A percentile compares a stretch with the other conserved stretches of the same genome.
These are phyloP conservation scores for Danaus chrysippus DNA, from an alignment of 2,888 invertebrate species.

Conservation along the genomic window DNA sequence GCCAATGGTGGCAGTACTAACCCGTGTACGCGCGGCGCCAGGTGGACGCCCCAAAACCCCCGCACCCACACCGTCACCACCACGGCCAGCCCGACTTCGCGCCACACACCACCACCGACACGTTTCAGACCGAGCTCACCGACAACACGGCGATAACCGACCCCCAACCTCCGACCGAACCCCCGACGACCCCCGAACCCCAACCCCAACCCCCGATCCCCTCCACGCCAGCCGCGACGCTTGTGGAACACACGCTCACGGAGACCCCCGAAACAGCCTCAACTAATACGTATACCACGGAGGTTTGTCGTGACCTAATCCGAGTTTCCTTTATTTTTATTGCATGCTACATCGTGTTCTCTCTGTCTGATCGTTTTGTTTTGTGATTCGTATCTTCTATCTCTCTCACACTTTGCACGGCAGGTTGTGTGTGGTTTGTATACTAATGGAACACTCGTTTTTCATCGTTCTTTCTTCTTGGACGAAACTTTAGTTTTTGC, in stretches of 20 bases:
- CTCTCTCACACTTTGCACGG: conserved; percentile 20
- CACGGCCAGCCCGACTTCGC: conserved; percentile 58
- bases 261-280: conserved; percentile 59
- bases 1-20: conserved; percentile 64
- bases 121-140: conserved; percentile 68
- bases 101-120: conserved; percentile 69
- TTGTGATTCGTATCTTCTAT: conserved; percentile 22
- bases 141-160: conserved; percentile 45
- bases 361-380: conserved; percentile 26
- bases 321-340: conserved; percentile 28
- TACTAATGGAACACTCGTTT: background rate
- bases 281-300: conserved; percentile 69
- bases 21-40: conserved; percentile 67
- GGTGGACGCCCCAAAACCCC: conserved; percentile 46
- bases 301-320: conserved; percentile 74
- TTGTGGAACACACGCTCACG: conserved; percentile 50
- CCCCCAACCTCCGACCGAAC: conserved; percentile 31
- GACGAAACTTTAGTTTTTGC: background rate
- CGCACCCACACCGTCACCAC: conserved; percentile 71
- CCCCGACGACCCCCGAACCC: conserved; percentile 37
- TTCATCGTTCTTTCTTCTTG: background rate
- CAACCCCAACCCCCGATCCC: conserved; percentile 35
- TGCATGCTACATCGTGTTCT: conserved; percentile 34
- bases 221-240: conserved; percentile 36
- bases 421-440: conserved; percentile 10